These are phyloP conservation scores for Pantala flavescens DNA, from an alignment of 1,140 invertebrate species.

Conservation along the genomic window DNA sequence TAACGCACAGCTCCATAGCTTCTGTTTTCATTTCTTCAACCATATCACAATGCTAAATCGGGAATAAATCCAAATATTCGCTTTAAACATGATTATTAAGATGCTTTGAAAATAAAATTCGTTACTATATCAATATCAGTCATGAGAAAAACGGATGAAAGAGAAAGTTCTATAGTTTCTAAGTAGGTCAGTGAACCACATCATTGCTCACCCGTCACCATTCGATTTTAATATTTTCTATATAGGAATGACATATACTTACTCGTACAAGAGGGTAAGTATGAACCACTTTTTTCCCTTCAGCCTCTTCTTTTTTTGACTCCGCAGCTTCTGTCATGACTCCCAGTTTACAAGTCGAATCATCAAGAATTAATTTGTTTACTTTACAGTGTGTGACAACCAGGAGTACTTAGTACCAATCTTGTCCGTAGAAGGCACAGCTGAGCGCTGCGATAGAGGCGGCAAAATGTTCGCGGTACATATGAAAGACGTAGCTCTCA, in stretches of 20 bases:
- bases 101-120: constrained; percentile 11
- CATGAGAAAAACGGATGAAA: no score
- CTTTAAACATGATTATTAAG: neutral
- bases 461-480: no score
- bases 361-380: no score
- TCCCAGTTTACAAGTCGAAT: neutral
- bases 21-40: constrained; percentile 81
- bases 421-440: no score
- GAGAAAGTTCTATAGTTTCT: no score
- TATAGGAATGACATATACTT: constrained; percentile 20
- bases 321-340: neutral
- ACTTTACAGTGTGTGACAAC: no score
- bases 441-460: no score
- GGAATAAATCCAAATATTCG: constrained; percentile 18
- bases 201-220: no score
- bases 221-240: no score
- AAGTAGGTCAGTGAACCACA: no score
- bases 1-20: constrained; percentile 78
- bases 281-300: constrained; percentile 56
- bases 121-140: neutral
- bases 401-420: no score
- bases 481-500: no score
- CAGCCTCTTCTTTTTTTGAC: constrained; percentile 26
- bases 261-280: constrained; percentile 64
- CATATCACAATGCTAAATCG: constrained; percentile 71